Percentiles rank a stretch among this genome's conserved stretches.
Evolutionary conservation across 1,140 invertebrate species (phyloP).

Genomic region (Drosophila malerkotliana): DNA sequence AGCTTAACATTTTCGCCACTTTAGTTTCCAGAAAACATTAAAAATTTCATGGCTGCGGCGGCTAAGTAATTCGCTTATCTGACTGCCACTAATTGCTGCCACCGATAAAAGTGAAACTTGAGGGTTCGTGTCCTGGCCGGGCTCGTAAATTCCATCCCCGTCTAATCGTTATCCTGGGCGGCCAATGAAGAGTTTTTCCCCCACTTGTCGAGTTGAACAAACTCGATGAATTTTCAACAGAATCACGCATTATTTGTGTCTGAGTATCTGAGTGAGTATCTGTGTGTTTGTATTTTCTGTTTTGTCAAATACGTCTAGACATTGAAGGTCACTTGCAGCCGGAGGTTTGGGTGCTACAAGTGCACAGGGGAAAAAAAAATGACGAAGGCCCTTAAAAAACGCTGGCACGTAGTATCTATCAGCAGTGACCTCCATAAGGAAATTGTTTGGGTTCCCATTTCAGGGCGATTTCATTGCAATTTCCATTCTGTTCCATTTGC

Average conservation of each 20-base stretch:
- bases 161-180: slow-evolving; percentile 1
- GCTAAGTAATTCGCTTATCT: slow-evolving; percentile 48
- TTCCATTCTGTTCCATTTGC: slow-evolving; percentile 43
- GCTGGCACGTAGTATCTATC: slow-evolving; percentile 8
- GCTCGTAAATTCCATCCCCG: slow-evolving; percentile 10
- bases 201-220: slow-evolving; percentile 61
- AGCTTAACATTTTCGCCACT: slow-evolving; percentile 8
- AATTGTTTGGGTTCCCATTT: slow-evolving; percentile 45
- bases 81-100: slow-evolving; percentile 56
- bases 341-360: slow-evolving; percentile 34
- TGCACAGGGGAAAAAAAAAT: slow-evolving; percentile 9
- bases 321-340: slow-evolving; percentile 68
- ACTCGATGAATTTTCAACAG: slow-evolving; percentile 59
- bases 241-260: slow-evolving; percentile 68
- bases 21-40: slow-evolving; percentile 27
- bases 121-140: slow-evolving; percentile 11
- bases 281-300: slow-evolving; percentile 51
- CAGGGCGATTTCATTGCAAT: slow-evolving; percentile 24
- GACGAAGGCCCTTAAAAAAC: background rate
- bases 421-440: slow-evolving; percentile 44
- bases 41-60: slow-evolving; percentile 25
- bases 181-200: slow-evolving; percentile 3
- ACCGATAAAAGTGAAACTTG: slow-evolving; percentile 46
- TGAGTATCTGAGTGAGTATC: slow-evolving; percentile 29
- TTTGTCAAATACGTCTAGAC: slow-evolving; percentile 80